These are phyloP conservation scores for Argopecten irradians DNA, from an alignment of 1,140 invertebrate species.

Conservation along the genomic window DNA sequence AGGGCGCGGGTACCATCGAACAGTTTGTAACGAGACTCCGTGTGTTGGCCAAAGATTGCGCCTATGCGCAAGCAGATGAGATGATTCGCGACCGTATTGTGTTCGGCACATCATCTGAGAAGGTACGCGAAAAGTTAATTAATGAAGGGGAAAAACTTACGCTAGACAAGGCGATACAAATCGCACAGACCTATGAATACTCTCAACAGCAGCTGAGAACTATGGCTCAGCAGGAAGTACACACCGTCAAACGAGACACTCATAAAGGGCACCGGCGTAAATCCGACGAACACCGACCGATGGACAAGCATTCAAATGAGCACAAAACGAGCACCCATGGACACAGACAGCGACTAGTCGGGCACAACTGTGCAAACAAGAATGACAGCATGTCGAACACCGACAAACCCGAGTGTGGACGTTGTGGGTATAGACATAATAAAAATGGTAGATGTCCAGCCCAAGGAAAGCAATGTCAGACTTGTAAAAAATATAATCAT, in stretches of 20 bases:
- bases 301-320: neutral
- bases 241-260: neutral
- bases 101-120: constrained; percentile 44
- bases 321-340: neutral
- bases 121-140: constrained; percentile 52
- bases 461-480: constrained; percentile 38
- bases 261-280: neutral
- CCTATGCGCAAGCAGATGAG: constrained; percentile 36
- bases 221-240: constrained; percentile 35
- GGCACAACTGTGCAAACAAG: neutral
- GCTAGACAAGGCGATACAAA: constrained; percentile 49
- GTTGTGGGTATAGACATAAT: neutral
- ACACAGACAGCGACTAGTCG: neutral
- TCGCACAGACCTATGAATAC: constrained; percentile 45
- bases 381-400: neutral
- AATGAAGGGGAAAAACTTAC: constrained; percentile 53
- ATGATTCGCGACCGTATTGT: constrained; percentile 49
- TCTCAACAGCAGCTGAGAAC: constrained; percentile 39
- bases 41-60: constrained; percentile 41
- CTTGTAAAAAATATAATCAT: constrained; percentile 35
- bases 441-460: constrained; percentile 30
- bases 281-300: neutral
- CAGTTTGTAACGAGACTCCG: constrained; percentile 47
- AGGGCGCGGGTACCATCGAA: constrained; percentile 31
- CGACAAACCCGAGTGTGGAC: neutral